Base-by-base conservation (phyloP, 53 echinoderm and acorn worm genomes). In the Crossaster papposus region DNA sequence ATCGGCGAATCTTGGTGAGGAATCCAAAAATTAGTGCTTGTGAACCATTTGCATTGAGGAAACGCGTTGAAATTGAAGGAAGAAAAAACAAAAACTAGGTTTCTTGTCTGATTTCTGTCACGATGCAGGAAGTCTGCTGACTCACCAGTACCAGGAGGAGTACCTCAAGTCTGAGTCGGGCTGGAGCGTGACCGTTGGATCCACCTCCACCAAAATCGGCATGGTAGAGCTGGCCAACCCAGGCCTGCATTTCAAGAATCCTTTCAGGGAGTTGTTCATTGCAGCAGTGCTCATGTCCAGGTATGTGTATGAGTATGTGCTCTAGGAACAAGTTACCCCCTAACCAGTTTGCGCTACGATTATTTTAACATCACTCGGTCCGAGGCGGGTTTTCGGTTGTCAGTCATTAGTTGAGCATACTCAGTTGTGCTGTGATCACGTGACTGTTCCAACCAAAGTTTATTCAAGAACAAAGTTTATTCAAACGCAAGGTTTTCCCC, bases 231-330 rank as follows among this genome's bases (percentile, higher is more conserved):
- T 96, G 65, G 92, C 95, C 68, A 96, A 95, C 74, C 95, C 94
- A 4, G 96, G 92, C 26, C 90, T 96, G 92, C 95, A 96, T 68
- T 96, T 95, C 86, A 85, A 89, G 65, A 68, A 95, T 0, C 96
- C 96, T 10, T 96, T 96, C 92, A 80, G 92, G 64, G 96, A 95
- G 81, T 87, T 96, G 24, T 96, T 96, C 70, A 63, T 96, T 26
- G 93, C 91, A 77, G 92, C 96, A 54, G 89, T 96, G 80, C 83
- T 90, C 33, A 64, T 77, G 76, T 34, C 44, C 83, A 90, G 90
- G 90, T 90, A n/a, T n/a, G n/a, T n/a, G n/a, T n/a, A n/a, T n/a
- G 55, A 23, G 77, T 83, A 26, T 68, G 4, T 4, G n/a, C 24
- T 26, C 22, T 23, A 6, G 26, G 68, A 7, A 23, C 44, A 44